A percentile compares a stretch with the other conserved stretches of the same genome.
These are phyloP conservation scores for Microchrysa polita DNA, from an alignment of 2,888 invertebrate species.

Conservation along the genomic window DNA sequence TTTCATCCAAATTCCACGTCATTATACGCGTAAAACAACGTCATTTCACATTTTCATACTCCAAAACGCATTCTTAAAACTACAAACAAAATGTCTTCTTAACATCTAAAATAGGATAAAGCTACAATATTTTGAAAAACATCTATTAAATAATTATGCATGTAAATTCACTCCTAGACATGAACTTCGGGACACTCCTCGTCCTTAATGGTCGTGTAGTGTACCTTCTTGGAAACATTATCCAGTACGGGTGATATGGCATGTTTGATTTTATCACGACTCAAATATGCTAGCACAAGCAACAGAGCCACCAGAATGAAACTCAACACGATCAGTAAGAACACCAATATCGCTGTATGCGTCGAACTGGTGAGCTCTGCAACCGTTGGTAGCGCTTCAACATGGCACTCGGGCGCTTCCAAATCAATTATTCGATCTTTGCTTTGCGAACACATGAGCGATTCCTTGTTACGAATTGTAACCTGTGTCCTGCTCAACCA, in stretches of 20 bases:
- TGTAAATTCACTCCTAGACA: slow-evolving; percentile 55
- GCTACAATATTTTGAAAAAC: too few species aligned
- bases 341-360: slow-evolving; percentile 62
- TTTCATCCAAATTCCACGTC: slow-evolving; percentile 11
- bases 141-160: background rate
- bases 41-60: background rate
- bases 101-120: slow-evolving; percentile 2
- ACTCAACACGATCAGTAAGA: slow-evolving; percentile 67
- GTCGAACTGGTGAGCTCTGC: slow-evolving; percentile 56
- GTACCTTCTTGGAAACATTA: slow-evolving; percentile 74
- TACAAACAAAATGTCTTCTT: slow-evolving; percentile 8
- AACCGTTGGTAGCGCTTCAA: slow-evolving; percentile 53
- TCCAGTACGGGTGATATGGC: slow-evolving; percentile 72
- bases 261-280: slow-evolving; percentile 69
- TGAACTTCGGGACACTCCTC: slow-evolving; percentile 67
- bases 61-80: background rate
- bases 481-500: slow-evolving; percentile 74
- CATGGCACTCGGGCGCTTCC: slow-evolving; percentile 58
- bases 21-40: too few species aligned
- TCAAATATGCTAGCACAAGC: slow-evolving; percentile 70
- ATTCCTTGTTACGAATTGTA: slow-evolving; percentile 68
- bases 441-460: slow-evolving; percentile 66
- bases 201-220: slow-evolving; percentile 76
- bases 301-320: slow-evolving; percentile 68
- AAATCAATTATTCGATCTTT: slow-evolving; percentile 57